These are phyloP conservation scores for Myiopsitta monachus DNA, from an alignment of 2,113 vertebrate species.

Conservation along the genomic window DNA sequence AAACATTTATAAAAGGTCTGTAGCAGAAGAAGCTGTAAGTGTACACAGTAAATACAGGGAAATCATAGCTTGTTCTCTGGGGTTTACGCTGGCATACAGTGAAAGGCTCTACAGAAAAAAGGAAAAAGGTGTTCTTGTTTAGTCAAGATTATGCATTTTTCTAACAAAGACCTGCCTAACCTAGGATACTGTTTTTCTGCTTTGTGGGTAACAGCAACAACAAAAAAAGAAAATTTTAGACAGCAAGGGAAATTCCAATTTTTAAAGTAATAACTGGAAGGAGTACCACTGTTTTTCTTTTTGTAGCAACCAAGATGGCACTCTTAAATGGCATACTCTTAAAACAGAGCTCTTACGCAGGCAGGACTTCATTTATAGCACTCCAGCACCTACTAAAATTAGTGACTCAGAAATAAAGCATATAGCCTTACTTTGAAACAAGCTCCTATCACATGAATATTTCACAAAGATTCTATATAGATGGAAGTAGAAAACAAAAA, in stretches of 20 bases:
- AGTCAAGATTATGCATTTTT: background rate
- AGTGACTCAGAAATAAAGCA: background rate
- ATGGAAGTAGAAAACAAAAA: slow-evolving; percentile 8
- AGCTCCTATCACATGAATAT: background rate
- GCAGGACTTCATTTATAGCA: background rate
- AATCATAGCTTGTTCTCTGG: background rate
- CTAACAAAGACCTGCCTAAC: background rate
- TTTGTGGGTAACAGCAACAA: background rate
- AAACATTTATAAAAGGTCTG: background rate
- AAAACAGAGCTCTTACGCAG: background rate
- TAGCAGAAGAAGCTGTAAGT: background rate
- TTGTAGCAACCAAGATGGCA: background rate
- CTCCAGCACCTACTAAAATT: background rate
- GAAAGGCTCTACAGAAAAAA: background rate
- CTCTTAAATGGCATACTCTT: background rate
- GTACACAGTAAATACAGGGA: background rate
- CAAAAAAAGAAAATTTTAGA: background rate
- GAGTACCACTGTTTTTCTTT: background rate
- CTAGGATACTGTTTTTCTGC: background rate
- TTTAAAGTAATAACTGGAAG: background rate
- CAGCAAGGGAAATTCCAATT: background rate
- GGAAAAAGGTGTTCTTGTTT: background rate
- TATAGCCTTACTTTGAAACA: background rate
- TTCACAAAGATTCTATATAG: background rate
- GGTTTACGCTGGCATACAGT: background rate